These are phyloP conservation scores for Tokudaia muenninki DNA, from an alignment of 2,797 vertebrate genomes.

Conservation along the genomic window DNA sequence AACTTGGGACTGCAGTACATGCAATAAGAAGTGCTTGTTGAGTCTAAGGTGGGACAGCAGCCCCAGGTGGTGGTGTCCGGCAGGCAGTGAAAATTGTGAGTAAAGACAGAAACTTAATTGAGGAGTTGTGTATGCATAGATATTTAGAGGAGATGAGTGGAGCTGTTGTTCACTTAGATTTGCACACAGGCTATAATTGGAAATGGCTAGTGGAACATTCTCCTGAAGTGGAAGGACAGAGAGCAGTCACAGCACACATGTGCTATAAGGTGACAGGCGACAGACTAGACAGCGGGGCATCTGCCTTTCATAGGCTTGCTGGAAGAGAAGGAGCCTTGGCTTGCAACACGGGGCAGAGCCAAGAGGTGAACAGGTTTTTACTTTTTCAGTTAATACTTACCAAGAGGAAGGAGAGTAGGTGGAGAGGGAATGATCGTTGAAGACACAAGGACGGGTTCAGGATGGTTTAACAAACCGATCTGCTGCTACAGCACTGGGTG, in stretches of 20 bases:
- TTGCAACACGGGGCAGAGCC: background rate
- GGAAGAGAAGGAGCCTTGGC: background rate
- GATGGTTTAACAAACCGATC: background rate
- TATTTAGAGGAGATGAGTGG: conserved; percentile 46
- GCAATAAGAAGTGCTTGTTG: background rate
- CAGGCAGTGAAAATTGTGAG: background rate
- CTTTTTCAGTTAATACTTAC: background rate
- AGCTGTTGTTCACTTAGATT: background rate
- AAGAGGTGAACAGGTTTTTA: background rate
- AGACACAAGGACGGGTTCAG: background rate
- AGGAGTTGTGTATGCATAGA: background rate
- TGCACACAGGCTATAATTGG: background rate
- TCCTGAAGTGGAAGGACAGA: background rate
- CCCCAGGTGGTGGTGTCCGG: background rate
- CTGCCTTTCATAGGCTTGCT: background rate
- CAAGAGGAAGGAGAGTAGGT: background rate
- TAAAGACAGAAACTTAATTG: conserved; percentile 42
- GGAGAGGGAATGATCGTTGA: background rate
- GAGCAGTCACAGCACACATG: background rate
- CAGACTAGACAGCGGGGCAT: too few species aligned
- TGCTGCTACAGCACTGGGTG: background rate
- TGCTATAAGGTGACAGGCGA: background rate
- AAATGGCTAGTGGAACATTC: conserved; percentile 45
- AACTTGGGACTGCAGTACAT: background rate
- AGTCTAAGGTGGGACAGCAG: background rate